Conservation (phyloP, 2,113 vertebrate species). For the Phaethornis superciliosus region DNA sequence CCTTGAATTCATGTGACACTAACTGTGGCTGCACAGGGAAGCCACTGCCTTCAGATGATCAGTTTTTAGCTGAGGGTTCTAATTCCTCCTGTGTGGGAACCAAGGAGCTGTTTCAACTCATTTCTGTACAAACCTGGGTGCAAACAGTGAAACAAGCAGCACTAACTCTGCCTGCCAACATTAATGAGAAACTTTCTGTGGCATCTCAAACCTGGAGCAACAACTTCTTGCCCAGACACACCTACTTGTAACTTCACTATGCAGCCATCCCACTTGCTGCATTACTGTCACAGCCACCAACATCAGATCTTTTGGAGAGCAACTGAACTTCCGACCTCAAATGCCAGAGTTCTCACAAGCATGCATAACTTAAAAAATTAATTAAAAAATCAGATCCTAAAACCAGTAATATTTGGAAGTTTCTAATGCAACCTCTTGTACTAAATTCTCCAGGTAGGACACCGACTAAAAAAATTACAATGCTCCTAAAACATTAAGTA, state of each 20-base stretch:
- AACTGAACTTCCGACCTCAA: neutral
- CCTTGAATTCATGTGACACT: neutral
- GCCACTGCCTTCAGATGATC: neutral
- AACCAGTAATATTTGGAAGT: neutral
- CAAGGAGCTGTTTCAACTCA: neutral
- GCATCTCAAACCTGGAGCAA: neutral
- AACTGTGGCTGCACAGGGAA: neutral
- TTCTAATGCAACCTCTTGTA: neutral
- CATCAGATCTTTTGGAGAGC: neutral
- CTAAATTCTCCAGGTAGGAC: neutral
- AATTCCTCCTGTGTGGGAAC: neutral
- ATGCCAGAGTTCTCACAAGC: neutral
- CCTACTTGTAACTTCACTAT: neutral
- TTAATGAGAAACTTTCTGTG: neutral
- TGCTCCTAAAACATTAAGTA: neutral
- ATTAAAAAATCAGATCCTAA: neutral
- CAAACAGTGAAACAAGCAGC: neutral
- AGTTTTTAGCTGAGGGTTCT: neutral
- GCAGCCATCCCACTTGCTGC: neutral
- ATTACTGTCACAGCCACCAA: neutral
- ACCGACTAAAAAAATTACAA: neutral
- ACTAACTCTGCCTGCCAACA: neutral
- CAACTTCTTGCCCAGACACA: neutral
- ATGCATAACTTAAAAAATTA: accelerated
- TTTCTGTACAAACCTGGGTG: neutral